Conservation (phyloP, 2,113 vertebrate species). For the Silurus asotus region DNA sequence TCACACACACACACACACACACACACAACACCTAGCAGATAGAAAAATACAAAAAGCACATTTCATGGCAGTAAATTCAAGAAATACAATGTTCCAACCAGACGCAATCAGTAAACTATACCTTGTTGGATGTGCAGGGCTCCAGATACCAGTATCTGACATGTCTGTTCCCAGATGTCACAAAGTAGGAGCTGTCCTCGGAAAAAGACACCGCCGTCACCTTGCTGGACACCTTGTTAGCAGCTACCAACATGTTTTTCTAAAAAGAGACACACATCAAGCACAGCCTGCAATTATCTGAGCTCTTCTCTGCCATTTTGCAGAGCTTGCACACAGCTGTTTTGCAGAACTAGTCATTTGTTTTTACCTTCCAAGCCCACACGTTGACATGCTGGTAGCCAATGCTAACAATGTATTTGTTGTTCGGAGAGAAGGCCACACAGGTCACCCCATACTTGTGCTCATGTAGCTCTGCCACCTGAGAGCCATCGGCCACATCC, state of each 20-base stretch:
- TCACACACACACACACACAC: no score
- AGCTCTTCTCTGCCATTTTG: no score
- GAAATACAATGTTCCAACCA: not conserved
- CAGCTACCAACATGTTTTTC: conserved; percentile 94
- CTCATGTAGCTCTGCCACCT: conserved; percentile 91
- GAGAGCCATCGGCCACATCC: conserved; percentile 83
- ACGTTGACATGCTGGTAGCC: conserved; percentile 97
- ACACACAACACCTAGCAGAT: no score
- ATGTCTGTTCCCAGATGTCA: conserved; percentile 94
- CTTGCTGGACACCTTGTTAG: conserved; percentile 97
- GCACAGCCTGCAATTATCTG: not conserved
- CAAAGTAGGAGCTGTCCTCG: conserved; percentile 94
- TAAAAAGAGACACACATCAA: conserved; percentile 56
- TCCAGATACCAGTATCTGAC: conserved; percentile 99
- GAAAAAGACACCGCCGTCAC: conserved; percentile 96
- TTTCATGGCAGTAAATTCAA: not conserved
- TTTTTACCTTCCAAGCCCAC: conserved; percentile 95
- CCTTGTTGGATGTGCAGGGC: conserved; percentile 94
- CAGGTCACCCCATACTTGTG: conserved; percentile 95
- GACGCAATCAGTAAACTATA: conserved; percentile 50
- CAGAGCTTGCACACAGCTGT: not conserved
- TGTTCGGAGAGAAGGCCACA: conserved; percentile 91
- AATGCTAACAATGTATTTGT: conserved; percentile 95
- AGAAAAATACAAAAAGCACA: not conserved
- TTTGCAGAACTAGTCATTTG: not conserved